Conservation (phyloP, 2,113 vertebrate species). For the Asarcornis scutulata region DNA sequence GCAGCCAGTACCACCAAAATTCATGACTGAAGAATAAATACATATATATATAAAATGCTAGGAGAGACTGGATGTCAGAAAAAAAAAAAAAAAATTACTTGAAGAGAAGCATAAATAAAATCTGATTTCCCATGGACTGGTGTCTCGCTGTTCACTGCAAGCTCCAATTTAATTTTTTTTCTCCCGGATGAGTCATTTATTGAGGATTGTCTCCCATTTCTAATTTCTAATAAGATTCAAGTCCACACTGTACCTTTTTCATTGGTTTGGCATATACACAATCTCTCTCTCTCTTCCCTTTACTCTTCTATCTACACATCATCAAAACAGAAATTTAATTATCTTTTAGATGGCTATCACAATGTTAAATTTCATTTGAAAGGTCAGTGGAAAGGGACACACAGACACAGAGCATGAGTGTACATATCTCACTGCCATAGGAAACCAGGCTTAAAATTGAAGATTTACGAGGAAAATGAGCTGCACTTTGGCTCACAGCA, state of each 20-base stretch:
- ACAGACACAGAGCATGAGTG: neutral
- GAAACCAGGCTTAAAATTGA: neutral
- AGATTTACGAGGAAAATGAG: neutral
- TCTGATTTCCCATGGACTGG: neutral
- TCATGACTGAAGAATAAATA: neutral
- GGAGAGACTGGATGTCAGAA: neutral
- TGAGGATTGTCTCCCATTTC: neutral
- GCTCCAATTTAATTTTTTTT: neutral
- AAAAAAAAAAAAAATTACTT: neutral
- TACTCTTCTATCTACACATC: neutral
- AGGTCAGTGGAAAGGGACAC: neutral
- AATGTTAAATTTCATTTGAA: neutral
- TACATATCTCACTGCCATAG: neutral
- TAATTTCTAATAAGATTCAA: neutral
- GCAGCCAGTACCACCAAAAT: neutral
- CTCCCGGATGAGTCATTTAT: neutral
- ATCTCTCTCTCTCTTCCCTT: neutral
- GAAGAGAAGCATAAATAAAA: neutral
- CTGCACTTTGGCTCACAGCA: neutral
- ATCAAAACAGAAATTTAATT: conserved; percentile 25
- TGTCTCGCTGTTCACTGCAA: neutral
- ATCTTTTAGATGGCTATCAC: neutral
- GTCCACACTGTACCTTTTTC: neutral
- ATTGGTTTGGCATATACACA: neutral
- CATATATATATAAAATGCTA: neutral